These are phyloP conservation scores for Sebastes kiyomatsui DNA, from an alignment of 2,797 vertebrate species.

Conservation along the genomic window DNA sequence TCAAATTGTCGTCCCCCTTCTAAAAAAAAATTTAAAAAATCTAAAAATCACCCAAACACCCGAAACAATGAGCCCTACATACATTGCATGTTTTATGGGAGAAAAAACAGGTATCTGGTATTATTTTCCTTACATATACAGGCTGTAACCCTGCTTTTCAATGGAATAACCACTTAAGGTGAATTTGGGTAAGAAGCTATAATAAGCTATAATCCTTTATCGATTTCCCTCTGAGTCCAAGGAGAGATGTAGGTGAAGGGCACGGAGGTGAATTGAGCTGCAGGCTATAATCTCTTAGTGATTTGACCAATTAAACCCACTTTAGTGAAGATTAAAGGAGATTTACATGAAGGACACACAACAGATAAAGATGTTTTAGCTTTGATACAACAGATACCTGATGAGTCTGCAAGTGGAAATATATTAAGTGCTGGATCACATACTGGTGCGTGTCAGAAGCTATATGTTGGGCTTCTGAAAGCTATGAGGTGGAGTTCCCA, in stretches of 20 bases:
- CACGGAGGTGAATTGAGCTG: not conserved
- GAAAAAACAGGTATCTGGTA: not conserved
- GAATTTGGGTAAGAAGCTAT: constrained; percentile 16
- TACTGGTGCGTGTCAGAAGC: not conserved
- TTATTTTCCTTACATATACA: not conserved
- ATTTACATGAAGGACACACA: constrained; percentile 2
- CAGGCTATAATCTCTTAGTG: constrained; percentile 11
- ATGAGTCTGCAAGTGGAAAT: not conserved
- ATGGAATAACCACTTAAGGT: not conserved
- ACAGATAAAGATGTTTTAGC: not conserved
- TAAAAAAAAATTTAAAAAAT: not conserved
- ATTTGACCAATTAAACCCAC: constrained; percentile 16
- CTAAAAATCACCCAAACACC: not conserved
- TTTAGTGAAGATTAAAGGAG: constrained; percentile 22
- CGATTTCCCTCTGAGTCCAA: not conserved
- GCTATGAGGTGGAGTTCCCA: constrained; percentile 67
- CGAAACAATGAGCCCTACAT: not conserved
- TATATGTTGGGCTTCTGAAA: constrained; percentile 69
- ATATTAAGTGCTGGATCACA: not conserved
- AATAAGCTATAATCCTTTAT: constrained; percentile 35
- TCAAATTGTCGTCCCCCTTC: not conserved
- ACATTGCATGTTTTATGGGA: not conserved
- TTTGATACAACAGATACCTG: not conserved
- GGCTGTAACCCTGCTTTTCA: not conserved
- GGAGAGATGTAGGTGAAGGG: constrained; percentile 12